Evolutionary conservation across 2,113 vertebrate genomes (phyloP), one percentile per base, ranked within the genome.

Genomic region (Noctilio leporinus): DNA sequence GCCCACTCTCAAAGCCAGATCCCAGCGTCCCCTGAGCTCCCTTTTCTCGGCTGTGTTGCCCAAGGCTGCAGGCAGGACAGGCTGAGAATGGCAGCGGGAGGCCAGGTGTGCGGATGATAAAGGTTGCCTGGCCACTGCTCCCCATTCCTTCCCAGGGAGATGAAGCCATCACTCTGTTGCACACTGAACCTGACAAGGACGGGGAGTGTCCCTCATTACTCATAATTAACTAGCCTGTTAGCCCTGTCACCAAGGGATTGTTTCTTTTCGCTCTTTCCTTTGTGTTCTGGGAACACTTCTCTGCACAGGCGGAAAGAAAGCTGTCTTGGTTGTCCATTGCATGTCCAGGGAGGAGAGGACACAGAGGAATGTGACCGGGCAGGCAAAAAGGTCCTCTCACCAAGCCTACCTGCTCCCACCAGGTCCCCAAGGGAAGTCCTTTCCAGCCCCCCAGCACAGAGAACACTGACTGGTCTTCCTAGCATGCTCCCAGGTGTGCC

Each of bases 171-270:
- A 49, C 28, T 92, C 78, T 11, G 22, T 20, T 78, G 86, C 62
- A 59, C 67, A 19, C 47, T 26, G 33, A 43, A 76, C 62, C 84
- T 47, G 43, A 38, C 35, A 45, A 43, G n/a, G 14, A 5, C n/a
- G 30, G 88, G 20, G 49, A 55, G 20, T 49, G 4, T 76, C 81
- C 47, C 83, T 78, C 78, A 86, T 93, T 69, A 76, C 16, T 94
- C 83, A 47, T 70, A 89, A 93, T 86, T 83, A 94, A 86, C 30
- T 83, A 89, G 59, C 7, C 75, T 40, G 77, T 55, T 53, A 51
- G 26, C 38, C 70, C 89, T 70, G 83, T 62, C 86, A 91, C 75
- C 30, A 47, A 22, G 33, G 40, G 9, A 90, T 62, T 94, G 38
- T 85, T 47, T 94, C 76, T 83, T 75, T 49, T 15, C 45, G 62